Base-by-base conservation (phyloP, 1,140 invertebrate genomes). In the Lamellibrachia luymesi region DNA sequence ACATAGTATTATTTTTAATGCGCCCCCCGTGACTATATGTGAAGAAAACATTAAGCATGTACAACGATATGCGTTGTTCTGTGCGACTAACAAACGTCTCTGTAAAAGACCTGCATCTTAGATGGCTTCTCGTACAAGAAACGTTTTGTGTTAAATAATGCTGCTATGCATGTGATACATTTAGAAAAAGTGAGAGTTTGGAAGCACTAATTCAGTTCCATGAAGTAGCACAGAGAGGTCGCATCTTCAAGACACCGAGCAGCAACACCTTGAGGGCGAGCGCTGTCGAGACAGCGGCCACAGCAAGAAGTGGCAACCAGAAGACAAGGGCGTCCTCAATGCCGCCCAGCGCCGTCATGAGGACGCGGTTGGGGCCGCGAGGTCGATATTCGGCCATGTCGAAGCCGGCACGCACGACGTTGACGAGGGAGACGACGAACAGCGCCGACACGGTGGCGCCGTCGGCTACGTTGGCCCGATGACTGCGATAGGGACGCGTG, bases 321-420 rank as follows among this genome's bases (percentile, higher is more conserved):
- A 93, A 80, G 90, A 93, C 91, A 49, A 93, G 25, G 10, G 8
- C 90, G 50, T 93, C 52, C 90, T 93, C 93, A 8, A 52, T 17
- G 6, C 50, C 93, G 27, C 51, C 52, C 90, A 93, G 8, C 0
- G 49, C 38, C n/a, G 25, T 27, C 90, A 93, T 56, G n/a, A 93
- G 93, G 8, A 52, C 38, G 25, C 51, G 50, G 90, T 93, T 93
- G 38, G 93, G 93, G 10, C 93, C 93, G 25, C 51, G 90, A 4
- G 93, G 93, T 8, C 50, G n/a, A 90, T 93, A 93, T 90, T 93
- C 93, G 50, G 93, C 93, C 49, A 38, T 51, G 27, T 93, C 93
- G 51, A 93, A 93, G 90, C 93, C 90, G 50, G 93, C 93, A n/a
- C 93, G 93, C 17, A 93, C 52, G 10, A 93, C 6, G 90, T 93